Evolutionary conservation across 2,888 invertebrate genomes (phyloP).

Genomic region (Rhagonycha lutea): DNA sequence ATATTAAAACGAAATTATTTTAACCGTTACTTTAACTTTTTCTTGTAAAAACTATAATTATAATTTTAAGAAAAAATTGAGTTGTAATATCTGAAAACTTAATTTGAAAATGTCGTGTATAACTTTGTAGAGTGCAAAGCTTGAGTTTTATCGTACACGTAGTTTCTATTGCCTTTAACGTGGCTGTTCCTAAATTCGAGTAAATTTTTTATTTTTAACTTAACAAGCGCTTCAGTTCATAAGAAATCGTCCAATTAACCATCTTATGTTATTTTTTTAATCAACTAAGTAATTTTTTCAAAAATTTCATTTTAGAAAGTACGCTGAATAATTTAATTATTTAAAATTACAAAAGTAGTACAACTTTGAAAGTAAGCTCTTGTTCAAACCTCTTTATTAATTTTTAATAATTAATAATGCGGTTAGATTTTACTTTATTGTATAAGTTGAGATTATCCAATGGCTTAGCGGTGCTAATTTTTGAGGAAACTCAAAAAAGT

Average conservation of each 20-base stretch:
- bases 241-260: not conserved
- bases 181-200: not conserved
- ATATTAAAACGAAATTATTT: not conserved
- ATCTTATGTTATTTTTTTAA: not conserved
- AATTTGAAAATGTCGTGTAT: not conserved
- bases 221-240: not conserved
- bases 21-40: not conserved
- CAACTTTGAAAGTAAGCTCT: not conserved
- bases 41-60: not conserved
- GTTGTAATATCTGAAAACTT: not conserved
- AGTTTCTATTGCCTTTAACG: not conserved
- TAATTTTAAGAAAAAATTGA: not conserved
- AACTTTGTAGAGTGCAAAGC: not conserved
- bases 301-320: not conserved
- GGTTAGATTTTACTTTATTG: not conserved
- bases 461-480: not conserved
- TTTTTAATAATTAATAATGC: not conserved
- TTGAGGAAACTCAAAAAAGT: not conserved
- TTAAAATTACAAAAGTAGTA: not conserved
- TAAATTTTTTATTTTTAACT: not conserved
- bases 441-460: not conserved
- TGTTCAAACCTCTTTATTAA: not conserved
- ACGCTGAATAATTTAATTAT: not conserved
- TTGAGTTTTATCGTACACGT: not conserved
- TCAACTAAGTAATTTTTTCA: not conserved